Base-by-base conservation (phyloP, 1,140 invertebrate genomes). In the Ctenoplectra terminalis region DNA sequence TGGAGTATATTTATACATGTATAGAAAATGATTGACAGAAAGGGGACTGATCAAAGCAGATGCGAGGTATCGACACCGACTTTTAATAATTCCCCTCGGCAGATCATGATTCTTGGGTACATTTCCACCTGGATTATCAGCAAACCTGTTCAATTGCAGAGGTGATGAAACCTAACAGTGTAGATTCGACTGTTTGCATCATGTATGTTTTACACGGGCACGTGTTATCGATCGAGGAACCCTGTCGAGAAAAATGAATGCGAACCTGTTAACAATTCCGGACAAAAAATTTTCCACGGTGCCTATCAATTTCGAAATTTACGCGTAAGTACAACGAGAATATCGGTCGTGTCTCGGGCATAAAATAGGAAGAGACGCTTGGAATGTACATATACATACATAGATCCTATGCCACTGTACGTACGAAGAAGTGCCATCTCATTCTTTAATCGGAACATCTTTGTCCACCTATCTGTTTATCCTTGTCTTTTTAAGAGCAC, bases 131-230 rank as follows among this genome's bases (percentile, higher is more conserved):
- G 26, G 48, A 43, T 46, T 77, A 77, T 66, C 74, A 29, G 20
- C 31, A 9, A 86, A 70, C 52, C 81, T 74, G 56, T 60, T 8
- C 43, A n/a, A 61, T 67, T 58, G 50, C 83, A 54, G 34, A 46
- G 48, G 31, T 86, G 85, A 86, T 71, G 84, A 86, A 86, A 86
- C n/a, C 31, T 11, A 40, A 23, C 17, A 29, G 40, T 37, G 46
- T 17, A 82, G 63, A 46, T 48, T 13, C 9, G 8, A 48, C 17
- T 13, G 61, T 50, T 86, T 86, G 85, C 85, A 86, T 86, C 84
- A 86, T 74, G 29, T 46, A 37, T 50, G n/a, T 75, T 29, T 40
- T 37, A 66, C 11, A 29, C 6, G 13, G 56, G 2, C 64, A 63
- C 52, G 29, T 81, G 54, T 13, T 61, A 85, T 85, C 56, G 50